These are phyloP conservation scores for Dysdera silvatica DNA, from an alignment of 1,140 invertebrate genomes.

Conservation along the genomic window DNA sequence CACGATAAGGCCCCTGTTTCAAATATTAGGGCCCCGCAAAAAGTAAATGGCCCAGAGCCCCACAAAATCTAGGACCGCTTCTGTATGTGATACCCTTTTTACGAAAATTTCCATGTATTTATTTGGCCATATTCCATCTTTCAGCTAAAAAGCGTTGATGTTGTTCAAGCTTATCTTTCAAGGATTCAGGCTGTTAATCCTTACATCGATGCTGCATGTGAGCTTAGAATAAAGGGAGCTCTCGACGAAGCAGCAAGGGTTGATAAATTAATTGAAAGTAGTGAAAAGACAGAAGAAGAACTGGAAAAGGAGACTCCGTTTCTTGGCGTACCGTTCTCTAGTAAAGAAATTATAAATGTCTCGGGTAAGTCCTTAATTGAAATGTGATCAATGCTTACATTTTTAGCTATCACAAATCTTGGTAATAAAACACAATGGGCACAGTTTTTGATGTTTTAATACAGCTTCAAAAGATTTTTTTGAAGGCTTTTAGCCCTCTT, in stretches of 20 bases:
- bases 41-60: too few relatives aligned
- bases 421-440: too few relatives aligned
- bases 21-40: too few relatives aligned
- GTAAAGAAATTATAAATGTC: slow-evolving; percentile 34
- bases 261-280: slow-evolving; percentile 29
- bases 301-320: slow-evolving; percentile 31
- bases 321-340: slow-evolving; percentile 33
- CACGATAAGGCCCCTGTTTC: too few relatives aligned
- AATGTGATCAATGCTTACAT: background rate
- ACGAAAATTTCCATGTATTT: too few relatives aligned
- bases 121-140: too few relatives aligned
- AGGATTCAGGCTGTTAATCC: slow-evolving; percentile 34
- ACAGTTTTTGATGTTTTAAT: too few relatives aligned
- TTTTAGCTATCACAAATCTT: too few relatives aligned
- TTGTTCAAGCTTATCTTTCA: slow-evolving; percentile 34
- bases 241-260: slow-evolving; percentile 33
- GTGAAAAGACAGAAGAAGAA: slow-evolving; percentile 20
- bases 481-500: too few relatives aligned
- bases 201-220: slow-evolving; percentile 35
- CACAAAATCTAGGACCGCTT: too few relatives aligned
- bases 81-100: too few relatives aligned
- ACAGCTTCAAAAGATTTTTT: too few relatives aligned
- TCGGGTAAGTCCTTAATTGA: slow-evolving; percentile 21
- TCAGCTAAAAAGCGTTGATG: slow-evolving; percentile 34
- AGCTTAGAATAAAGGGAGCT: slow-evolving; percentile 32